A percentile compares a stretch with the other conserved stretches of the same genome.
phyloP scores from a whole-genome alignment of 2,888 invertebrate species.

The Ametastegia equiseti region DNA sequence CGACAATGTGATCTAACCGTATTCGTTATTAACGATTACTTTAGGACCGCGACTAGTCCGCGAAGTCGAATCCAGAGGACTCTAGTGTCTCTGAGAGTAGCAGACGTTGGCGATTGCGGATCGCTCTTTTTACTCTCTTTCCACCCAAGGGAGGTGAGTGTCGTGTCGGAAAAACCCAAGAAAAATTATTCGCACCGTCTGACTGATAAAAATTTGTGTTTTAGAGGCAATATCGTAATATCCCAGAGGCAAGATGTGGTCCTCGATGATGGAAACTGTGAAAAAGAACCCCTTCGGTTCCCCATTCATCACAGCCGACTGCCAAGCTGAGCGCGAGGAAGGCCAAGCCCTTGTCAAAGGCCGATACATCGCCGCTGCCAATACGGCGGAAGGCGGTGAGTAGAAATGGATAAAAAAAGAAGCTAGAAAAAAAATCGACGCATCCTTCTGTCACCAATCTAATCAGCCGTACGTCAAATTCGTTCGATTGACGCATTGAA shows the following conservation, averaged over 20 bases:
- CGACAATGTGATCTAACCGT: too few species aligned
- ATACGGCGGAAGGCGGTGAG: constrained; percentile 71
- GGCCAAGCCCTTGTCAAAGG: constrained; percentile 69
- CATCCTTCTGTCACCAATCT: too few species aligned
- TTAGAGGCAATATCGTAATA: constrained; percentile 56
- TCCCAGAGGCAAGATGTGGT: constrained; percentile 72
- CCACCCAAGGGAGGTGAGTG: constrained; percentile 63
- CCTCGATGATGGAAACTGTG: constrained; percentile 74
- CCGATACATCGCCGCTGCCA: constrained; percentile 74
- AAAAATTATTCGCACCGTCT: neutral
- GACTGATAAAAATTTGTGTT: constrained; percentile 3
- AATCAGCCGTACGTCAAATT: constrained; percentile 6
- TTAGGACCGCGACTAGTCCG: neutral
- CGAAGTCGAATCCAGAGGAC: neutral
- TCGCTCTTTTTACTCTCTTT: constrained; percentile 65
- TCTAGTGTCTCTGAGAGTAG: neutral
- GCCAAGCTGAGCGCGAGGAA: constrained; percentile 69
- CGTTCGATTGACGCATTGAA: constrained; percentile 16
- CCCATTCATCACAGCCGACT: constrained; percentile 72
- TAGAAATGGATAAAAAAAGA: constrained; percentile 44
- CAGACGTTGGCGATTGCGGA: constrained; percentile 37
- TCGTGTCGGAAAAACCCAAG: constrained; percentile 48
- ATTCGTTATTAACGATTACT: neutral
- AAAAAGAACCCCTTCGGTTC: constrained; percentile 75
- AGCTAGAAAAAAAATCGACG: too few species aligned